phyloP scores from a whole-genome alignment of 2,888 invertebrate genomes.

The Agrotis clavis region DNA sequence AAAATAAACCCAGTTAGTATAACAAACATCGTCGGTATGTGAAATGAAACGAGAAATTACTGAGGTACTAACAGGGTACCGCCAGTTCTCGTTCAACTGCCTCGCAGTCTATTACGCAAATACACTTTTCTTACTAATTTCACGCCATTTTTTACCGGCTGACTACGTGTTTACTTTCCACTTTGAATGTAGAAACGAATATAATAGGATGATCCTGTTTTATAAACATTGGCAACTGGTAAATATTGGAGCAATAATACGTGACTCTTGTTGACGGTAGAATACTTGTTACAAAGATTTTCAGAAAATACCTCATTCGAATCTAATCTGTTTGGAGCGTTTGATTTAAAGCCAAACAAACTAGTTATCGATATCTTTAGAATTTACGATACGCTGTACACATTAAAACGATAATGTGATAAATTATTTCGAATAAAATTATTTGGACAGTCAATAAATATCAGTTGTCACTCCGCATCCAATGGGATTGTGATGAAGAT shows the following conservation, averaged over 20 bases:
- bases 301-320: not conserved
- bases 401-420: constrained; percentile 61
- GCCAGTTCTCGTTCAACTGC: constrained; percentile 52
- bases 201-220: constrained; percentile 8
- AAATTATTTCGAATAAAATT: constrained; percentile 67
- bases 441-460: constrained; percentile 72
- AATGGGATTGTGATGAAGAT: constrained; percentile 72
- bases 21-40: constrained; percentile 77
- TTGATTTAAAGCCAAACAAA: constrained; percentile 15
- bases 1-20: constrained; percentile 81
- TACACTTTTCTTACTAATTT: constrained; percentile 49
- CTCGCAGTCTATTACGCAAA: constrained; percentile 32
- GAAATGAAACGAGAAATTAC: constrained; percentile 75
- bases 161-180: constrained; percentile 15
- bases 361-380: constrained; percentile 24
- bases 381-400: constrained; percentile 48
- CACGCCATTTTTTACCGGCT: constrained; percentile 35
- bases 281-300: not conserved
- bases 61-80: constrained; percentile 57
- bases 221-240: not conserved
- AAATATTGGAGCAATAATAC: not conserved
- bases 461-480: constrained; percentile 56
- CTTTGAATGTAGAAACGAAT: constrained; percentile 28
- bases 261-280: not conserved
- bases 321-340: not conserved